Conservation (phyloP, 2,797 vertebrate genomes). For the Brotula barbata region DNA sequence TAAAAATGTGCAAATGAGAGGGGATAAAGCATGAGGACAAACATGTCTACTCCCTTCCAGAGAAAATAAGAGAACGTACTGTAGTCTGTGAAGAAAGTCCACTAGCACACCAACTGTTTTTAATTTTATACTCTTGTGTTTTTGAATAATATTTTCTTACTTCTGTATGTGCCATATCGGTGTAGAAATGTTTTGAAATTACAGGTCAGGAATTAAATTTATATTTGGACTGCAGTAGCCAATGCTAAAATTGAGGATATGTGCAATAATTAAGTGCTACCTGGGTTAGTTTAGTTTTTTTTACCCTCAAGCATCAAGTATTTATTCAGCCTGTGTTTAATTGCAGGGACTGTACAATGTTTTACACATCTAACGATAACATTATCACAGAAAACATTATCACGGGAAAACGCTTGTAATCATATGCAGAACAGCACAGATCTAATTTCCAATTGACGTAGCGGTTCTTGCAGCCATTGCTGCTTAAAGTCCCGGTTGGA, state of each 20-base stretch:
- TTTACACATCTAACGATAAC: neutral
- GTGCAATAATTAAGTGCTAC: slow-evolving; percentile 66
- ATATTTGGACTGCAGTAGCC: slow-evolving; percentile 17
- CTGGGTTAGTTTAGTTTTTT: slow-evolving; percentile 1
- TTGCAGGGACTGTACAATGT: slow-evolving; percentile 12
- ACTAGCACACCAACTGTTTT: slow-evolving; percentile 36
- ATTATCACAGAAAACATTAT: no score
- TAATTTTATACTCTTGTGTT: slow-evolving; percentile 60
- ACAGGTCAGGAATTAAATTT: slow-evolving; percentile 11
- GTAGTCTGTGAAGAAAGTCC: slow-evolving; percentile 19
- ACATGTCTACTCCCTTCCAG: no score
- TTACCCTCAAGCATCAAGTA: neutral
- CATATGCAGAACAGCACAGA: no score
- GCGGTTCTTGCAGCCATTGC: no score
- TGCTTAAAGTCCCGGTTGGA: no score
- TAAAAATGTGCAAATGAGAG: neutral
- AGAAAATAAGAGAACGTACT: no score
- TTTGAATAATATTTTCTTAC: slow-evolving; percentile 46
- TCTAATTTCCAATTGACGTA: no score
- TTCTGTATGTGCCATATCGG: slow-evolving; percentile 41
- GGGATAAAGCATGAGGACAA: neutral
- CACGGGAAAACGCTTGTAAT: neutral
- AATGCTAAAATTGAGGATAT: slow-evolving; percentile 18
- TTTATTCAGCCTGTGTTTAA: slow-evolving; percentile 10
- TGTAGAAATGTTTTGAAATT: slow-evolving; percentile 16